These are phyloP conservation scores for Cheilosia scutellata DNA, from an alignment of 2,888 invertebrate genomes.

Conservation along the genomic window DNA sequence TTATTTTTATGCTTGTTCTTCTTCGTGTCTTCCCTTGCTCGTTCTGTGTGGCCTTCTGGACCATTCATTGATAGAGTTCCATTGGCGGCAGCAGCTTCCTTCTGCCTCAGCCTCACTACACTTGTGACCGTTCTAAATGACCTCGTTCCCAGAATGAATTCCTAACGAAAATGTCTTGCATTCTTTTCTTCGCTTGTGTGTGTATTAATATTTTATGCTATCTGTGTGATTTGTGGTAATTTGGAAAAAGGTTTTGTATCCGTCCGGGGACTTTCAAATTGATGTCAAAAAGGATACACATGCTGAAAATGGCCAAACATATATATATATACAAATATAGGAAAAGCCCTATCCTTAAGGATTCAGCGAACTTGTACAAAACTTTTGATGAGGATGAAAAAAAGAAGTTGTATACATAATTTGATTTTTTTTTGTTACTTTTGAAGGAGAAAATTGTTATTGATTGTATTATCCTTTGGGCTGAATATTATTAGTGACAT, in stretches of 20 bases:
- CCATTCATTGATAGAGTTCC: conserved; percentile 54
- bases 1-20: conserved; percentile 39
- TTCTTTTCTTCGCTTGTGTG: conserved; percentile 34
- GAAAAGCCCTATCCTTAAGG: not conserved
- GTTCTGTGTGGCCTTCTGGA: conserved; percentile 11
- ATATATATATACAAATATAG: conserved; percentile 1
- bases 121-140: conserved; percentile 57
- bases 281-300: conserved; percentile 64
- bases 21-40: conserved; percentile 13
- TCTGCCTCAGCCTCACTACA: conserved; percentile 14
- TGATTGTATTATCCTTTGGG: conserved; percentile 39
- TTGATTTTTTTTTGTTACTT: conserved; percentile 52
- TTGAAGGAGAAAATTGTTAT: conserved; percentile 17
- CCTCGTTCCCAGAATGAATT: conserved; percentile 56
- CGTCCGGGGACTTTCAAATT: conserved; percentile 59
- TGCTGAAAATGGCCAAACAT: conserved; percentile 15
- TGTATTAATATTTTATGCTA: conserved; percentile 66
- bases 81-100: not conserved
- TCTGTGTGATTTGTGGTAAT: conserved; percentile 68
- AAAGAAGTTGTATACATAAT: conserved; percentile 21
- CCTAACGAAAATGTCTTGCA: conserved; percentile 50
- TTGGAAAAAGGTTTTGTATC: conserved; percentile 67
- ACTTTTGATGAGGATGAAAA: not conserved
- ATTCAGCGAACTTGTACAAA: not conserved
- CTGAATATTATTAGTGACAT: conserved; percentile 19